Evolutionary conservation across 1,140 invertebrate species (phyloP).

Genomic region (Macrobrachium rosenbergii): DNA sequence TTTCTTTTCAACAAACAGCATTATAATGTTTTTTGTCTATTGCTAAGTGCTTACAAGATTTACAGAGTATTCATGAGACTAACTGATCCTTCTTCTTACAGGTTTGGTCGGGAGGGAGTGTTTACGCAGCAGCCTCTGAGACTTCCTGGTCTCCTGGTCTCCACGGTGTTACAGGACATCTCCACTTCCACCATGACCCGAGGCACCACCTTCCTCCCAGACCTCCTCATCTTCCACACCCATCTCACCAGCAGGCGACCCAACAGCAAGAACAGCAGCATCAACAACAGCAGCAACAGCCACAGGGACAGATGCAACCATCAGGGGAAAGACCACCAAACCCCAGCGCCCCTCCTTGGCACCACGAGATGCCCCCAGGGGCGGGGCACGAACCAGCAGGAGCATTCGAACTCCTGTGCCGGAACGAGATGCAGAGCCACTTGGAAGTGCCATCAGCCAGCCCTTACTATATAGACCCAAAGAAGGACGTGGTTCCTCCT

Average conservation of each 20-base stretch:
- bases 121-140: background rate
- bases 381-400: slow-evolving; percentile 3
- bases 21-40: too few relatives aligned
- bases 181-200: too few relatives aligned
- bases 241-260: background rate
- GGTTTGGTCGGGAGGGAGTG: slow-evolving; percentile 41
- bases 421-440: slow-evolving; percentile 4
- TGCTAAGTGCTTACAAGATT: too few relatives aligned
- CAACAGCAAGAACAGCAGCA: slow-evolving; percentile 2
- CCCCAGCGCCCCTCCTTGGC: slow-evolving; percentile 14
- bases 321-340: background rate
- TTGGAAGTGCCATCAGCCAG: background rate
- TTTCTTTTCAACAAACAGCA: too few relatives aligned
- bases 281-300: background rate
- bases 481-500: background rate
- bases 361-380: slow-evolving; percentile 24
- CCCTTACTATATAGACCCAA: background rate
- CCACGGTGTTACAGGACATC: background rate
- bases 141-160: slow-evolving; percentile 22
- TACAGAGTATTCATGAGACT: too few relatives aligned
- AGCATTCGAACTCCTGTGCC: slow-evolving; percentile 15
- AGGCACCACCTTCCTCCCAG: background rate
- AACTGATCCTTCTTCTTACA: background rate
- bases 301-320: background rate
- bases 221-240: slow-evolving; percentile 2